A percentile compares a stretch with the other conserved stretches of the same genome.
Evolutionary conservation across 2,113 vertebrate genomes (phyloP).

Genomic region (Ibidorhyncha struthersii): DNA sequence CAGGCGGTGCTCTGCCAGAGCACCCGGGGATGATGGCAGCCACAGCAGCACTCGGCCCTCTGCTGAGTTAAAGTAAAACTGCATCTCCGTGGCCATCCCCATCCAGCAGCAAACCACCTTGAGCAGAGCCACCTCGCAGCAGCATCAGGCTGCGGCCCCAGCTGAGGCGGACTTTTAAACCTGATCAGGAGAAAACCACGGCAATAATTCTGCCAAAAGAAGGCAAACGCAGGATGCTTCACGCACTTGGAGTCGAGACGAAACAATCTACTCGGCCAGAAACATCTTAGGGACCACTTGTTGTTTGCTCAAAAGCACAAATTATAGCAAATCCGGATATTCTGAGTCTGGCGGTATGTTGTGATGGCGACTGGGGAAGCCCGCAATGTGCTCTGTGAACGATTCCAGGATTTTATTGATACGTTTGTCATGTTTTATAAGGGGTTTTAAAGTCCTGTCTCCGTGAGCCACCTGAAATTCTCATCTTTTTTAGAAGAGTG

Average conservation of each 20-base stretch:
- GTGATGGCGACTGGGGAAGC: neutral
- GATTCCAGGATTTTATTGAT: neutral
- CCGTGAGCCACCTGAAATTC: neutral
- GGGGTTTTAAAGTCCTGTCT: neutral
- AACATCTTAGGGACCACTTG: neutral
- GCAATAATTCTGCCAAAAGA: too few species aligned
- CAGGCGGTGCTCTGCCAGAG: neutral
- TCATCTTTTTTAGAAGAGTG: neutral
- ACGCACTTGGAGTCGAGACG: too few species aligned
- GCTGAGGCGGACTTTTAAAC: too few species aligned
- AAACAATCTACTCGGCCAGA: too few species aligned
- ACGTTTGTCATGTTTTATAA: neutral
- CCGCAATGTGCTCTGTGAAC: fast-evolving
- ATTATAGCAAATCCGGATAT: neutral
- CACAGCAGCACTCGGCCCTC: neutral
- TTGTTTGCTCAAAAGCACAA: neutral
- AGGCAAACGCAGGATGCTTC: too few species aligned
- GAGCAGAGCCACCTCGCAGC: too few species aligned
- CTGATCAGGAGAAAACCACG: too few species aligned
- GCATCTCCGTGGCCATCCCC: neutral
- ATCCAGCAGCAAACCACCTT: too few species aligned
- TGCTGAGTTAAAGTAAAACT: neutral
- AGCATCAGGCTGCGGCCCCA: too few species aligned
- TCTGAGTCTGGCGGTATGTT: neutral
- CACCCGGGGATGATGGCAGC: neutral